A percentile compares a stretch with the other conserved stretches of the same genome.
Conservation (phyloP, 1,140 invertebrate species). For the Prorops nasuta region DNA sequence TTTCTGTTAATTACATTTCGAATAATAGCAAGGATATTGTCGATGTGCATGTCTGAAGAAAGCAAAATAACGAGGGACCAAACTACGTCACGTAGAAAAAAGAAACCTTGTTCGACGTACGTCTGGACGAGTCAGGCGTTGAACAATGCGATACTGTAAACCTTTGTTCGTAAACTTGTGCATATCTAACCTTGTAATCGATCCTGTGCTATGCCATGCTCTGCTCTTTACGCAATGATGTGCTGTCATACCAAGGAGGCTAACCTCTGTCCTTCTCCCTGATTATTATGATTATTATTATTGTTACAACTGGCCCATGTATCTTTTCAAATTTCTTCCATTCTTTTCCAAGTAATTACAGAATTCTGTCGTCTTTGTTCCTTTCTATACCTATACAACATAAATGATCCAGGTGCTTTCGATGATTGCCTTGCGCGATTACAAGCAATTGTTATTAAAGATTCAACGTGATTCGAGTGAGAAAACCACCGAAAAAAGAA, state of each 20-base stretch:
- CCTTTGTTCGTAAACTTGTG: constrained; percentile 36
- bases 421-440: too few species aligned
- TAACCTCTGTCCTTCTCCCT: constrained; percentile 30
- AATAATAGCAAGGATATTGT: too few species aligned
- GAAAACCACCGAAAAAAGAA: not conserved
- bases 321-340: constrained; percentile 19
- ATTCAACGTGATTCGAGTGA: too few species aligned
- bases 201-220: constrained; percentile 52
- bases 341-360: constrained; percentile 19
- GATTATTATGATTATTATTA: not conserved
- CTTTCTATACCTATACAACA: constrained; percentile 19
- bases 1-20: too few species aligned
- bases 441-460: too few species aligned
- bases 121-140: constrained; percentile 18
- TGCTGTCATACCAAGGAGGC: constrained; percentile 57
- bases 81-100: not conserved
- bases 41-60: too few species aligned
- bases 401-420: constrained; percentile 19
- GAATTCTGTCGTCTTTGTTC: constrained; percentile 23
- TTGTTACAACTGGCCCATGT: too few species aligned
- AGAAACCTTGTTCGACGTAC: not conserved
- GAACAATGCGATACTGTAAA: constrained; percentile 26
- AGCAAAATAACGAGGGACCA: too few species aligned
- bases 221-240: constrained; percentile 56
- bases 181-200: constrained; percentile 42